Percentiles rank a stretch among this genome's conserved stretches.
Conservation (phyloP, 2,888 invertebrate genomes). For the Drosophila helvetica region DNA sequence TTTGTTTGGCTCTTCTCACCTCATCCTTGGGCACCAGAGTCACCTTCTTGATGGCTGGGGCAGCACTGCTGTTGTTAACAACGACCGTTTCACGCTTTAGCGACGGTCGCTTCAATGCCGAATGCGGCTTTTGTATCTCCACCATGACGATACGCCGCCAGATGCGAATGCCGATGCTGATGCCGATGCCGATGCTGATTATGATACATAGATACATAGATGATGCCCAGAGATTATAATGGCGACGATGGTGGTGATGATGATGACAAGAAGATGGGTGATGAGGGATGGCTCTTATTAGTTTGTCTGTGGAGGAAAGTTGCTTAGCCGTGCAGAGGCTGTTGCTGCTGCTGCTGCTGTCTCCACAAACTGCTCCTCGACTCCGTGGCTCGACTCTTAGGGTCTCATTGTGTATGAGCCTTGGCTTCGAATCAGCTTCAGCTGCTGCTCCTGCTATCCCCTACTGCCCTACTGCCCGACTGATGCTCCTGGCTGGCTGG, state of each 20-base stretch:
- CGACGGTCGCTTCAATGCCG: conserved; percentile 81
- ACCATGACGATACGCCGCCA: conserved; percentile 71
- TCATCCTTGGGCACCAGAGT: conserved; percentile 84
- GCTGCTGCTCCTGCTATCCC: not conserved
- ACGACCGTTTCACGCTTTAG: conserved; percentile 83
- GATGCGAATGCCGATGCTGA: conserved; percentile 22
- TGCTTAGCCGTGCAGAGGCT: conserved; percentile 26
- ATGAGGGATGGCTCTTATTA: conserved; percentile 44
- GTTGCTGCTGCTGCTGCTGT: conserved; percentile 17
- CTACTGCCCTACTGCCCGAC: not conserved
- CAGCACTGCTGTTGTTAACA: conserved; percentile 82
- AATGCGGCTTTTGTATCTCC: conserved; percentile 83
- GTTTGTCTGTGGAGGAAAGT: conserved; percentile 36
- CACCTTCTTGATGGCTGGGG: conserved; percentile 83
- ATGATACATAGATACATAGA: conserved; percentile 3
- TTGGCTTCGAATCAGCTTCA: conserved; percentile 1
- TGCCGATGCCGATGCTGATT: conserved; percentile 14
- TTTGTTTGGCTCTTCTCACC: conserved; percentile 73
- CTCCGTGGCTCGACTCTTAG: conserved; percentile 8
- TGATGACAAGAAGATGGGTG: conserved; percentile 1
- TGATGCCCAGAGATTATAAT: conserved; percentile 1
- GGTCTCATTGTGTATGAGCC: conserved; percentile 6
- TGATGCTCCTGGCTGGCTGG: conserved; percentile 30
- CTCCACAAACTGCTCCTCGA: not conserved
- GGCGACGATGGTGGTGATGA: conserved; percentile 21